phyloP scores from a whole-genome alignment of 2,888 invertebrate genomes.

The Brachynemurus nebulosus region DNA sequence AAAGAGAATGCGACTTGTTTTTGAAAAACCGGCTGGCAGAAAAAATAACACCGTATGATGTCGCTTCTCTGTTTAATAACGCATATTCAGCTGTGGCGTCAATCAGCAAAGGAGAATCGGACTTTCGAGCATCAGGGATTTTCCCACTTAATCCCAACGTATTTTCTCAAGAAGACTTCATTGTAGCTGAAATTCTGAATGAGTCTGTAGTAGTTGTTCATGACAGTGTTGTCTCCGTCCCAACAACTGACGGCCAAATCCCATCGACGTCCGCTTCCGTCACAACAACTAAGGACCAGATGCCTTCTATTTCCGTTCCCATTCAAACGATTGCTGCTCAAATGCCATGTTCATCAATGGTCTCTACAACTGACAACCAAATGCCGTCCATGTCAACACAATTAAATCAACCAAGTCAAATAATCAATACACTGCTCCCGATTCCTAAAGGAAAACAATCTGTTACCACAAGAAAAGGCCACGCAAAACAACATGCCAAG shows the following conservation, averaged over 20 bases:
- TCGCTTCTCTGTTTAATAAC: conserved; percentile 21
- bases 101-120: conserved; percentile 23
- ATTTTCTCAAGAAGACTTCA: conserved; percentile 22
- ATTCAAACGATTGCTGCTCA: background rate
- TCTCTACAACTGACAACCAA: conserved; percentile 10
- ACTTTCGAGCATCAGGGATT: conserved; percentile 24
- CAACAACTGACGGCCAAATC: background rate
- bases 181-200: conserved; percentile 12
- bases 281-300: background rate
- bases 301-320: conserved; percentile 2
- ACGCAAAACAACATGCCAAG: conserved; percentile 23
- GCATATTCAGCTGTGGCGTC: conserved; percentile 18
- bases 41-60: conserved; percentile 22
- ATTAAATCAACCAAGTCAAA: conserved; percentile 9
- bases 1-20: conserved; percentile 22
- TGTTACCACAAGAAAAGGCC: conserved; percentile 9
- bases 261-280: background rate
- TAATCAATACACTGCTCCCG: conserved; percentile 8
- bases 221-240: conserved; percentile 11
- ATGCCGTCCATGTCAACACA: conserved; percentile 14
- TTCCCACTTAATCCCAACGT: conserved; percentile 21
- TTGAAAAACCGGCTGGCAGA: conserved; percentile 20
- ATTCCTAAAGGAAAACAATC: conserved; percentile 9
- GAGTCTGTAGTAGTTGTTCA: conserved; percentile 3
- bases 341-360: background rate